Percentiles rank a stretch among this genome's conserved stretches.
Conservation (phyloP, 2,113 vertebrate genomes). For the Nothocercus julius region DNA sequence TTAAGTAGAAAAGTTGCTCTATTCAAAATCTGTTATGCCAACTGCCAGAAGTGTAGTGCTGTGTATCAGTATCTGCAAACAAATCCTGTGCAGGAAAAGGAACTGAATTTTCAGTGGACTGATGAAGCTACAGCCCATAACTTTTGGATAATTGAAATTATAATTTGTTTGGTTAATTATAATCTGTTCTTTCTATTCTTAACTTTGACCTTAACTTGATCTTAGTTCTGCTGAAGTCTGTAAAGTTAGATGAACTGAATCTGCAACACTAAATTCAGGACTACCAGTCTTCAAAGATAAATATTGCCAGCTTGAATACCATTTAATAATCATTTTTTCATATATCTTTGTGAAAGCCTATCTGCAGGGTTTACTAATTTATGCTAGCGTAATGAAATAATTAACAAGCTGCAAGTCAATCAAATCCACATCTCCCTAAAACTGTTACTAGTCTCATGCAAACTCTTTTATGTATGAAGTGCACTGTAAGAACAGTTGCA, state of each 20-base stretch:
- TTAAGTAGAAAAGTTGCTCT: neutral
- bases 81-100: neutral
- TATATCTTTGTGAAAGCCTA: neutral
- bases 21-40: slow-evolving; percentile 15
- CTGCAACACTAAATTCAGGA: neutral
- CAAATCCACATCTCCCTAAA: neutral
- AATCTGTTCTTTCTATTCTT: neutral
- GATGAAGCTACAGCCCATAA: neutral
- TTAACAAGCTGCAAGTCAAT: neutral
- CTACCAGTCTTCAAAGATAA: neutral
- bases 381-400: neutral
- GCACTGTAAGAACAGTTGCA: neutral
- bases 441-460: neutral
- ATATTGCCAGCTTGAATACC: neutral
- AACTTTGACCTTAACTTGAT: neutral
- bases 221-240: neutral
- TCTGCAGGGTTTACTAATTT: neutral
- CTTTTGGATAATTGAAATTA: neutral
- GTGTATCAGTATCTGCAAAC: neutral
- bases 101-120: neutral
- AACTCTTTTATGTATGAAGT: neutral
- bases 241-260: neutral
- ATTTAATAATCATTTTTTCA: neutral
- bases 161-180: neutral
- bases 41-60: neutral